Percentiles rank a stretch among this genome's conserved stretches.
Conservation (phyloP, 2,113 vertebrate genomes). For the Proterorhinus semilunaris region DNA sequence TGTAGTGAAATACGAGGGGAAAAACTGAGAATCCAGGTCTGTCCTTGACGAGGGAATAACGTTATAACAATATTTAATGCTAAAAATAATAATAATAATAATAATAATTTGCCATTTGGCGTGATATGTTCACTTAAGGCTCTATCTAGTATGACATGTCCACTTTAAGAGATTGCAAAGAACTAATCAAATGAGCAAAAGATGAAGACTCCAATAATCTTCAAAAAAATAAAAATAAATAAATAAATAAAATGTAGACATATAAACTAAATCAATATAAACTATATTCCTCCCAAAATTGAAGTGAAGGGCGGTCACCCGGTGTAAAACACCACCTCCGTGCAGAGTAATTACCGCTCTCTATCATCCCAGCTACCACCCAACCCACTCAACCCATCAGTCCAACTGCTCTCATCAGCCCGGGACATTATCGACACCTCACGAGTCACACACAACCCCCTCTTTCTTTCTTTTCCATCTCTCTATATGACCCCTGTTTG, state of each 20-base stretch:
- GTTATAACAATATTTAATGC: too few species aligned
- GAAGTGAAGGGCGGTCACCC: slow-evolving; percentile 30
- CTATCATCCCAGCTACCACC: slow-evolving; percentile 60
- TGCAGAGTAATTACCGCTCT: slow-evolving; percentile 68
- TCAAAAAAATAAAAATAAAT: background rate
- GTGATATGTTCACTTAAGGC: too few species aligned
- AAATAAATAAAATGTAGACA: background rate
- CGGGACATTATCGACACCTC: slow-evolving; percentile 65
- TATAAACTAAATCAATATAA: background rate
- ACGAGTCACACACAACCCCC: slow-evolving; percentile 50
- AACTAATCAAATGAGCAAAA: too few species aligned
- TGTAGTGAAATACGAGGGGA: too few species aligned
- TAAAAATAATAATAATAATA: too few species aligned
- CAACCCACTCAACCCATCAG: slow-evolving; percentile 49
- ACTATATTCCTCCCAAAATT: slow-evolving; percentile 2
- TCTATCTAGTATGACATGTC: too few species aligned
- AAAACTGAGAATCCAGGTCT: too few species aligned
- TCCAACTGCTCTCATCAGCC: slow-evolving; percentile 34
- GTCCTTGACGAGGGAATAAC: too few species aligned
- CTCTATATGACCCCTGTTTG: slow-evolving; percentile 7
- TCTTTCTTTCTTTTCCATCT: slow-evolving; percentile 47
- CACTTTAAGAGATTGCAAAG: too few species aligned
- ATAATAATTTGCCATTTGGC: too few species aligned
- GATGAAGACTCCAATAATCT: too few species aligned
- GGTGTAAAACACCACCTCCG: slow-evolving; percentile 59